Conservation (phyloP, 2,888 invertebrate species). For the Microdon myrmicae region DNA sequence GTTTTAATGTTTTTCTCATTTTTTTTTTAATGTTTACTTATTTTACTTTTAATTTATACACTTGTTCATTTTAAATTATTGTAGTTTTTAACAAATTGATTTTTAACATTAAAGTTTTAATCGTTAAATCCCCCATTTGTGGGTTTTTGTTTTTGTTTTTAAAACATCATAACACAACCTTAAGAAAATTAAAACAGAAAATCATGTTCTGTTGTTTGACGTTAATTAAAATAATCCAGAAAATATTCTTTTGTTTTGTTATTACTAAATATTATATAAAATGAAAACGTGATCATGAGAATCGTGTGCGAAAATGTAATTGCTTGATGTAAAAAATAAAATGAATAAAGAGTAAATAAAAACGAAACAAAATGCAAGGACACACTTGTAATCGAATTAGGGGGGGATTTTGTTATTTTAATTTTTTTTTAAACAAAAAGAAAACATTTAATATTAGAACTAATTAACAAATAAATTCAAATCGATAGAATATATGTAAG, state of each 20-base stretch:
- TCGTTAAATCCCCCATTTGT: constrained; percentile 7
- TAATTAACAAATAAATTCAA: constrained; percentile 63
- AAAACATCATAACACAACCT: constrained; percentile 44
- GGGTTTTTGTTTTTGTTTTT: constrained; percentile 6
- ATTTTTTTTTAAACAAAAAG: no score
- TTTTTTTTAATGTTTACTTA: constrained; percentile 1
- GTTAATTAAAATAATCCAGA: no score
- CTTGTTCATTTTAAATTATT: constrained; percentile 4
- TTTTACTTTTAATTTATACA: constrained; percentile 6
- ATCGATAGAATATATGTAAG: constrained; percentile 59
- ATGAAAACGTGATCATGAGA: constrained; percentile 10
- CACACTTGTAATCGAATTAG: neutral
- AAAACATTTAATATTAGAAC: constrained; percentile 56
- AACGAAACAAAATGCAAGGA: neutral
- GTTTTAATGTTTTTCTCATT: constrained; percentile 3
- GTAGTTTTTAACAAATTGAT: constrained; percentile 3
- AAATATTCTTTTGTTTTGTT: no score
- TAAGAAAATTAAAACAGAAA: constrained; percentile 30
- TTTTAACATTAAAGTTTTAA: constrained; percentile 19
- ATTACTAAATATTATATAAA: no score
- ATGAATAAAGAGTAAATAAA: neutral
- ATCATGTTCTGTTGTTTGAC: no score
- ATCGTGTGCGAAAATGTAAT: constrained; percentile 9
- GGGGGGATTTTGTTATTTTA: no score
- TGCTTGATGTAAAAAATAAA: constrained; percentile 9